Evolutionary conservation across 2,797 vertebrate genomes (phyloP).

Genomic region (Hyperoplus immaculatus): DNA sequence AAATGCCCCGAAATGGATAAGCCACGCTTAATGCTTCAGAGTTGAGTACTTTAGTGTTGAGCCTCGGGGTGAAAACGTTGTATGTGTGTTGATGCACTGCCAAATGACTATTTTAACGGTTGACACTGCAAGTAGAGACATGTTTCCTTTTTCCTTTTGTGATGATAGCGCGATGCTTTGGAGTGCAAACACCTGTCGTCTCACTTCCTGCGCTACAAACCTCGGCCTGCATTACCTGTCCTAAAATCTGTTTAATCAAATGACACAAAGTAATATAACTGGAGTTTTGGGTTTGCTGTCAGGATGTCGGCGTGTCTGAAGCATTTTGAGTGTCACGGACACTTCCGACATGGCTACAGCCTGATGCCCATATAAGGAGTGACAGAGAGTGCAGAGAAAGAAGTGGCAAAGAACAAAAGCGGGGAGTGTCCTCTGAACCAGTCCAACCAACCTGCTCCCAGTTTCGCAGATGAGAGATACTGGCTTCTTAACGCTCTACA

Average conservation of each 20-base stretch:
- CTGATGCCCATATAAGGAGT: slow-evolving; percentile 72
- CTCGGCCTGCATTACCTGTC: not conserved
- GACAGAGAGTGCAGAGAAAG: slow-evolving; percentile 21
- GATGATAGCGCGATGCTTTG: slow-evolving; percentile 42
- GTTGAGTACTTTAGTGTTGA: slow-evolving; percentile 36
- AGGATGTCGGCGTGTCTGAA: not conserved
- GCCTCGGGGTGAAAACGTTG: slow-evolving; percentile 65
- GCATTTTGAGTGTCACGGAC: slow-evolving; percentile 5
- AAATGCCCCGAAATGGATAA: slow-evolving; percentile 30
- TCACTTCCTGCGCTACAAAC: slow-evolving; percentile 27
- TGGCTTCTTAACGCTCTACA: slow-evolving; percentile 37
- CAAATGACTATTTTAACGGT: slow-evolving; percentile 77
- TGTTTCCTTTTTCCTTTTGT: slow-evolving; percentile 66
- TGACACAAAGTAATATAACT: not conserved
- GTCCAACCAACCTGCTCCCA: slow-evolving; percentile 78
- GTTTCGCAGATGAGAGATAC: slow-evolving; percentile 74
- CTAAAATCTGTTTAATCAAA: slow-evolving; percentile 6
- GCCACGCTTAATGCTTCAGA: slow-evolving; percentile 29
- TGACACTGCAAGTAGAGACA: slow-evolving; percentile 71
- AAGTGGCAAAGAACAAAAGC: slow-evolving; percentile 44
- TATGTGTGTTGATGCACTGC: slow-evolving; percentile 54
- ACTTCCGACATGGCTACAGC: not conserved
- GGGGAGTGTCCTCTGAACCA: slow-evolving; percentile 79
- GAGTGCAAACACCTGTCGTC: slow-evolving; percentile 32
- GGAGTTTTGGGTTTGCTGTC: slow-evolving; percentile 25